Base-by-base conservation (phyloP, 2,113 vertebrate species). In the Panthera uncia region DNA sequence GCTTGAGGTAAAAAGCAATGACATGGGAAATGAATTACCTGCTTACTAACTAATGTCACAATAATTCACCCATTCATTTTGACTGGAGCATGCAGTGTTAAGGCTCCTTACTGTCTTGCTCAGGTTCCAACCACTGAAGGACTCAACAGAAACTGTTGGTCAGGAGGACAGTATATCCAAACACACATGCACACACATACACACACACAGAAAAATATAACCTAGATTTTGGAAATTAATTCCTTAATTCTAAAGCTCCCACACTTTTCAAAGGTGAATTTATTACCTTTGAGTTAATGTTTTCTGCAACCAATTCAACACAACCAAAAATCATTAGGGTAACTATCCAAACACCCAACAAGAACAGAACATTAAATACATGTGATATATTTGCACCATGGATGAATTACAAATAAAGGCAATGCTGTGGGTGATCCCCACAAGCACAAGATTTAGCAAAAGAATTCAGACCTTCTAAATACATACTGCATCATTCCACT, bases 21-120 rank as follows among this genome's bases (percentile, higher is more conserved):
- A 96, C 96, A 97, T 92, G 97, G 95, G 97, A 98, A 99, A 98
- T 88, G 92, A 99, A 98, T 98, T 97, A 98, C 97, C 97, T 98
- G 96, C 98, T 99, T 98, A 98, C 96, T 98, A 98, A 98, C 96
- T 97, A 98, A 98, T 68, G 98, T 98, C 98, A 98, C 86, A 98
- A 97, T 98, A 98, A 99, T 98, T 98, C 95, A 98, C 88, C 91
- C 84, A 89, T 98, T 98, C 95, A 95, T 98, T 97, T 98, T 98
- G 98, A 98, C 94, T 89, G 96, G 95, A 98, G 91, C 96, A 5
- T 80, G 79, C 87, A 96, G 86, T 61, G 38, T 86, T 31, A 85
- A 0, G 0, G 68, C 91, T 97, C 25, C 81, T 91, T 79, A 38
- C 91, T 95, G 97, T 97, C 97, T 97, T 88, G 74, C 87, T 87